phyloP scores from a whole-genome alignment of 2,113 vertebrate genomes.

The Xenopus tropicalis region UCB_Xtro_10.0 CM004443.2:35689001-35689500 shows the following conservation, averaged over 20 bases:
- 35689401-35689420: conserved; percentile 31
- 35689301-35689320: conserved; percentile 1
- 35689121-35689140: background rate
- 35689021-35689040: no score
- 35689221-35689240: background rate
- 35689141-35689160: no score
- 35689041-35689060: no score
- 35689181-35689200: background rate
- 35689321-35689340: background rate
- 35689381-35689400: conserved; percentile 38
- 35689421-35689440: conserved; percentile 15
- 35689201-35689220: background rate
- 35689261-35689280: background rate
- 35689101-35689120: background rate
- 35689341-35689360: conserved; percentile 38
- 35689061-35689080: no score
- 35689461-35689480: conserved; percentile 23
- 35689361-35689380: conserved; percentile 36
- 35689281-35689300: conserved; percentile 3
- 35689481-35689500: conserved; percentile 8
- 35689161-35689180: background rate
- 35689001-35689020: no score
- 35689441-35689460: conserved; percentile 37
- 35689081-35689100: no score
- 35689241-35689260: background rate